Evolutionary conservation across 2,888 invertebrate species (phyloP), one percentile per base, ranked within the genome.

Genomic region (Macrosoma leucophasiata): DNA sequence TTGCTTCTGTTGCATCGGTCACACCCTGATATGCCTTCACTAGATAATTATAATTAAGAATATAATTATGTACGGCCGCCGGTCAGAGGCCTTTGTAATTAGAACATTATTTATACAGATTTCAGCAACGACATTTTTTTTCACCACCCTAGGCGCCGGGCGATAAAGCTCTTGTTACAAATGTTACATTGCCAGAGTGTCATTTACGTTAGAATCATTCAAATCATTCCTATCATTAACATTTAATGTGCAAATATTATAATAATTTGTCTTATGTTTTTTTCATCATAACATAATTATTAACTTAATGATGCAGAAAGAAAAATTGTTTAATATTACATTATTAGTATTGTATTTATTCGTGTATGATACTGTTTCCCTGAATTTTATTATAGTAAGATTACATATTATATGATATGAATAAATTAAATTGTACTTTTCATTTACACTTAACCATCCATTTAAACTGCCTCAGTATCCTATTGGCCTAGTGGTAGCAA

Each of bases 301-400:
- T 62, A 52, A 62, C 56, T 64, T 62, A 67, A 67, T 62, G 66
- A 67, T 65, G 33, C 56, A 57, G 64, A 66, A 66, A 65, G 63
- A 42, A 44, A 33, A 41, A 39, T 45, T 39, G 37, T 47, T 62
- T 56, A 59, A 63, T 71, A 71, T 75, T 75, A 55, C 74, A 73
- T 68, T 70, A 72, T 66, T 79, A 77, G 74, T 73, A 78, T 74
- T 79, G 82, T 82, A 81, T 84, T 84, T 84, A 84, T 81, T 81
- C 75, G 65, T 84, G 82, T 84, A 84, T 81, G 65, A 82, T 81
- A 82, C 73, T 73, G 78, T 82, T 84, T 79, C 73, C 71, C 76
- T 78, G 74, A 82, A 81, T 71, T 81, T 73, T 78, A 81, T 77
- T 73, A 75, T 75, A 72, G 67, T 84, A 81, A 81, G 81, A 81